phyloP scores from a whole-genome alignment of 92 coral and sea anemone species.

The Meandrina meandrites region DNA sequence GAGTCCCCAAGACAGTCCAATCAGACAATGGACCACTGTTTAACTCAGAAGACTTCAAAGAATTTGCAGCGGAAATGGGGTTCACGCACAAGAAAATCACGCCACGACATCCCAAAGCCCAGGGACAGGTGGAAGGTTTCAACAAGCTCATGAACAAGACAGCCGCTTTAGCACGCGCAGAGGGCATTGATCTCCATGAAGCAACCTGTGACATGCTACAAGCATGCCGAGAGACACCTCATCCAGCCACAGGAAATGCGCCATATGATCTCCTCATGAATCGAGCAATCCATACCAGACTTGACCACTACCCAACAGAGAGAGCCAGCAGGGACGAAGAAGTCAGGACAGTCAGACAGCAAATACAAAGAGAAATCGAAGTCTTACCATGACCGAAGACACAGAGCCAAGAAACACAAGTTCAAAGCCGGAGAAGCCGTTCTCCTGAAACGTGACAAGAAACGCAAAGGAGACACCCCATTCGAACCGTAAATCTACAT shows the following conservation, averaged over 20 bases:
- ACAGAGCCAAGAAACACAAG: slow-evolving; percentile 44
- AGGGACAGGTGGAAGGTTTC: slow-evolving; percentile 67
- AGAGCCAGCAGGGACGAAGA: slow-evolving; percentile 36
- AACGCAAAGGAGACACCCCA: slow-evolving; percentile 50
- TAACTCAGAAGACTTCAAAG: slow-evolving; percentile 42
- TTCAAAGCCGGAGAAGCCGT: slow-evolving; percentile 66
- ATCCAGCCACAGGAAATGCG: slow-evolving; percentile 59
- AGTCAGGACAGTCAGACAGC: slow-evolving; percentile 50
- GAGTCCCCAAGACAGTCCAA: slow-evolving; percentile 51
- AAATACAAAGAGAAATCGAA: slow-evolving; percentile 51
- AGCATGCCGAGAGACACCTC: slow-evolving; percentile 60
- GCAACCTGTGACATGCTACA: slow-evolving; percentile 69
- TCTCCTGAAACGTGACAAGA: slow-evolving; percentile 50
- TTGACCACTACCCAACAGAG: slow-evolving; percentile 68
- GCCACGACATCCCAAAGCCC: slow-evolving; percentile 61
- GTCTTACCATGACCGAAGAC: slow-evolving; percentile 60
- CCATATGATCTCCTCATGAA: slow-evolving; percentile 61
- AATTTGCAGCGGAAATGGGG: slow-evolving; percentile 39
- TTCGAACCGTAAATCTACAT: slow-evolving; percentile 51
- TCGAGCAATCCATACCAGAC: slow-evolving; percentile 42
- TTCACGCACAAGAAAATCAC: slow-evolving; percentile 61
- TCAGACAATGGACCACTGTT: slow-evolving; percentile 67
- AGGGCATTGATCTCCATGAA: slow-evolving; percentile 47
- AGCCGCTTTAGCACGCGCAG: slow-evolving; percentile 47
- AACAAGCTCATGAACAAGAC: slow-evolving; percentile 69